These are phyloP conservation scores for Oryzaephilus surinamensis DNA, from an alignment of 1,140 invertebrate species.

Conservation along the genomic window DNA sequence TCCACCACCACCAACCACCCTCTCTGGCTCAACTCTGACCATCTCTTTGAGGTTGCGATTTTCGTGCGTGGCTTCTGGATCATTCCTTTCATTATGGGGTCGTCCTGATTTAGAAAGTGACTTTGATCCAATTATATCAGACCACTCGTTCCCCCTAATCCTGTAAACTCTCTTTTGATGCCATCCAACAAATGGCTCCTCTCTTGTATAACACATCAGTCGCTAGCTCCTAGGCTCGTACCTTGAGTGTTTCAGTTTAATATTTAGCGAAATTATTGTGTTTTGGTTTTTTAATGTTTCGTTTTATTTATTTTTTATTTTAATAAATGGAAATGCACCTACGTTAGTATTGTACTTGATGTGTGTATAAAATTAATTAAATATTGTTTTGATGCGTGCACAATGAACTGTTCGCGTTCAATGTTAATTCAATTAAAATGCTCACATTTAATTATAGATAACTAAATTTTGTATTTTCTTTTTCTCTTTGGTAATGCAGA, in stretches of 20 bases:
- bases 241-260: constrained; percentile 26
- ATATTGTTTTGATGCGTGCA: neutral
- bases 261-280: constrained; percentile 24
- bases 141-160: constrained; percentile 16
- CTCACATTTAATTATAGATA: constrained; percentile 1
- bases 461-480: constrained; percentile 7
- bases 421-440: neutral
- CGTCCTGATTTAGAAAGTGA: constrained; percentile 19
- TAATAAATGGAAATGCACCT: constrained; percentile 22
- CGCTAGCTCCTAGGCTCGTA: constrained; percentile 27
- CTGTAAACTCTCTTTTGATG: constrained; percentile 5
- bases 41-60: constrained; percentile 1
- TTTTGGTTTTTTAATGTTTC: no score
- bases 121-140: constrained; percentile 25
- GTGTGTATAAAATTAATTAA: constrained; percentile 9
- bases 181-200: constrained; percentile 13
- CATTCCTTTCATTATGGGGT: constrained; percentile 19
- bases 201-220: constrained; percentile 18
- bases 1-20: no score
- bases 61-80: constrained; percentile 8
- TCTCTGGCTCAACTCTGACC: constrained; percentile 6
- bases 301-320: no score
- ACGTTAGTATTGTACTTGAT: constrained; percentile 22
- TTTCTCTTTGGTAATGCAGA: constrained; percentile 46
- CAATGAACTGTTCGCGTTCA: neutral